Conservation (phyloP, 2,797 vertebrate species). For the Austrolebias charrua region DNA sequence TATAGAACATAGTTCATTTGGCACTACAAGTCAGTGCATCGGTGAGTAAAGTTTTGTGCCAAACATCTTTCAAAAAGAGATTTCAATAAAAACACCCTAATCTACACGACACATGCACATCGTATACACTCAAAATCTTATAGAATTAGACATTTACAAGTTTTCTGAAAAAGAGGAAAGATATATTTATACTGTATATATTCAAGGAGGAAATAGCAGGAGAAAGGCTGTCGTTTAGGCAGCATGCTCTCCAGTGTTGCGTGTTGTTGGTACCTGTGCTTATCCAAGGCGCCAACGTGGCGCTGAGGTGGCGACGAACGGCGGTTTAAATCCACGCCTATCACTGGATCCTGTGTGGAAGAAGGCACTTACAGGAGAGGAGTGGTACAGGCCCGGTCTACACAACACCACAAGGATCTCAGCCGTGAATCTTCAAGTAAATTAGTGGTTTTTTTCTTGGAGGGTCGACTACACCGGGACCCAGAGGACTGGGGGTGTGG, state of each 20-base stretch:
- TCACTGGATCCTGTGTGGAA: constrained; percentile 70
- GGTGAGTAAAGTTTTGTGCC: constrained; percentile 58
- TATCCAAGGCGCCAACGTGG: too few species aligned
- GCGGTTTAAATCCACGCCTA: constrained; percentile 65
- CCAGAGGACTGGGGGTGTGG: constrained; percentile 12
- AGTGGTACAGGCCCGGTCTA: constrained; percentile 54
- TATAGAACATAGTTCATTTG: constrained; percentile 47
- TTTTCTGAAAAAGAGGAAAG: constrained; percentile 65
- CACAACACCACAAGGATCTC: constrained; percentile 53
- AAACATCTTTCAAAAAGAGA: constrained; percentile 51
- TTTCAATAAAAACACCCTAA: constrained; percentile 73
- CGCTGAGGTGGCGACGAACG: constrained; percentile 47
- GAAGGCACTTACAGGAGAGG: constrained; percentile 81
- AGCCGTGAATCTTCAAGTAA: constrained; percentile 59
- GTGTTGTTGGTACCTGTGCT: constrained; percentile 1
- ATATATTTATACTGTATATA: constrained; percentile 61
- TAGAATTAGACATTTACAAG: constrained; percentile 72
- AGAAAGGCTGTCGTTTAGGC: constrained; percentile 59
- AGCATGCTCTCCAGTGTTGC: constrained; percentile 61
- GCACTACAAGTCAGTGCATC: constrained; percentile 52
- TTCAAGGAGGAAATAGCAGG: constrained; percentile 43
- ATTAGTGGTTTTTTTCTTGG: constrained; percentile 43
- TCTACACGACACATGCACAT: constrained; percentile 79
- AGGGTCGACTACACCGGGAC: constrained; percentile 36
- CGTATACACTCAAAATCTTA: constrained; percentile 76